These are phyloP conservation scores for Lithophane socia DNA, from an alignment of 2,888 invertebrate species.

Conservation along the genomic window DNA sequence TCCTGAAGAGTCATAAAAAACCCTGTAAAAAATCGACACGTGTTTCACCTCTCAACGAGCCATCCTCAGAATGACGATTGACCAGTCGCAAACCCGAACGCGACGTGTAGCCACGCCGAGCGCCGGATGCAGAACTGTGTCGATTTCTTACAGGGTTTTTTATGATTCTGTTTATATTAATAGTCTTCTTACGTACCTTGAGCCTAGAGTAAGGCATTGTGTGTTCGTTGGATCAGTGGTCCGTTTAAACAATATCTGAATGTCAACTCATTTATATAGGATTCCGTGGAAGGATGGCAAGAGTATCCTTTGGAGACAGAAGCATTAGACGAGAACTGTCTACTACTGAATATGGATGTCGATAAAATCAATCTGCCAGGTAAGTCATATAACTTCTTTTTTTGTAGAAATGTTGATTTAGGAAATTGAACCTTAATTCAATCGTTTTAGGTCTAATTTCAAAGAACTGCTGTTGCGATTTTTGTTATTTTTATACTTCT, in stretches of 20 bases:
- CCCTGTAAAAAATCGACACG: too few relatives aligned
- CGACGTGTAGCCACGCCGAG: too few relatives aligned
- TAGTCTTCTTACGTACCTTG: not conserved
- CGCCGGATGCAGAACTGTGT: too few relatives aligned
- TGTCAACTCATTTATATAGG: slow-evolving; percentile 50
- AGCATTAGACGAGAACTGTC: slow-evolving; percentile 86
- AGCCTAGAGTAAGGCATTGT: not conserved
- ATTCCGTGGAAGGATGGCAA: slow-evolving; percentile 87
- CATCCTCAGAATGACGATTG: too few relatives aligned
- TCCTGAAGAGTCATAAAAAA: too few relatives aligned
- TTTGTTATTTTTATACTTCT: not conserved
- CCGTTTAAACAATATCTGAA: not conserved
- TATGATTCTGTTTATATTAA: not conserved
- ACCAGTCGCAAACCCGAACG: too few relatives aligned
- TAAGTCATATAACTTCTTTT: slow-evolving; percentile 64
- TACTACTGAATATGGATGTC: slow-evolving; percentile 85
- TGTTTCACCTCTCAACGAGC: too few relatives aligned
- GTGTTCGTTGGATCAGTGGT: not conserved
- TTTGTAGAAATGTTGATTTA: not conserved
- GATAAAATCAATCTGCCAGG: slow-evolving; percentile 83
- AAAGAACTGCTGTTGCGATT: not conserved
- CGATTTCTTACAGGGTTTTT: too few relatives aligned
- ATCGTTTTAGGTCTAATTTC: slow-evolving; percentile 12
- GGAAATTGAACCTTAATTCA: not conserved
- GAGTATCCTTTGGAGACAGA: slow-evolving; percentile 86